These are phyloP conservation scores for Rachycentron canadum DNA, from an alignment of 2,797 vertebrate genomes.

Conservation along the genomic window DNA sequence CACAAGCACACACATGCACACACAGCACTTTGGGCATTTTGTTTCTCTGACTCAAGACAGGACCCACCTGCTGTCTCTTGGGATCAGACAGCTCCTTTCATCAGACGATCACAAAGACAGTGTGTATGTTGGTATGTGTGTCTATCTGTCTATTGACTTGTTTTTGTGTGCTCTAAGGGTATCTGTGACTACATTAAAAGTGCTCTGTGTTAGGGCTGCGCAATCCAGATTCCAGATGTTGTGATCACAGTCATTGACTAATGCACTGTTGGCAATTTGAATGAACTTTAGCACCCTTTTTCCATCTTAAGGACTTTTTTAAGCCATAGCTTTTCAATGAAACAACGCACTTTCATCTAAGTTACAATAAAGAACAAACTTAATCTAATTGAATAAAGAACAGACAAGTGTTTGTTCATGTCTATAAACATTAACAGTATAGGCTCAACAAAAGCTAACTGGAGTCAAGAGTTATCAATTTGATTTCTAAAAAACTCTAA, in stretches of 20 bases:
- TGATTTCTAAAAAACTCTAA: no score
- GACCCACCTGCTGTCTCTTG: conserved; percentile 53
- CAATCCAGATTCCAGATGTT: neutral
- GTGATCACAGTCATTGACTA: conserved; percentile 14
- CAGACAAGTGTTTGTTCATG: neutral
- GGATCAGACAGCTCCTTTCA: conserved; percentile 64
- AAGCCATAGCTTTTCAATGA: neutral
- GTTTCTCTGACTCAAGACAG: conserved; percentile 54
- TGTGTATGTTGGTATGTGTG: neutral
- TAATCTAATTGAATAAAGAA: neutral
- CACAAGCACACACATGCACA: conserved; percentile 17
- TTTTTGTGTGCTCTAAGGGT: neutral
- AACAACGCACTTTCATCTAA: neutral
- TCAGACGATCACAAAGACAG: conserved; percentile 44
- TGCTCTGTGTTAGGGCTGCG: neutral
- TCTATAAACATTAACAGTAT: no score
- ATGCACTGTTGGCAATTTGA: neutral
- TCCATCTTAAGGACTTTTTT: neutral
- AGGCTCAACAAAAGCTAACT: no score
- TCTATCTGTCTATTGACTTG: conserved; percentile 19
- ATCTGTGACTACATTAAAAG: conserved; percentile 9
- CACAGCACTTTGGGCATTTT: conserved; percentile 26
- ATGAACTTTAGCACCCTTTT: neutral
- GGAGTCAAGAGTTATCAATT: no score
- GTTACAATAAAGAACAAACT: no score